Conservation (phyloP, 2,113 vertebrate species). For the Alces alces region DNA sequence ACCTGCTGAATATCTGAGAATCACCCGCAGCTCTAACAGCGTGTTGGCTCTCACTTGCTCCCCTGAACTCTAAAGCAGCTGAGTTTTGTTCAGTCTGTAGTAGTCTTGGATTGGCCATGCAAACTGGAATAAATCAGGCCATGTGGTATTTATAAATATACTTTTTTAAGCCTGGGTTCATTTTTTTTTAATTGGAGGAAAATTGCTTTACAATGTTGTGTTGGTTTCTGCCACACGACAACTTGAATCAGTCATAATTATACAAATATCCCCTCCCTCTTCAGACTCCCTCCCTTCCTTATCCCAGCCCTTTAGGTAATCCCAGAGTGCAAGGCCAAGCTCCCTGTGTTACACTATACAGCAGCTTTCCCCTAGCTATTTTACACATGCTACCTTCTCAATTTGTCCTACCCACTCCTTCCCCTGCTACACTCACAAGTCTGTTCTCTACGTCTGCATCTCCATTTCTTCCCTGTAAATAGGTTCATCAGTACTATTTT, state of each 20-base stretch:
- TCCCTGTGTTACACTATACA: background rate
- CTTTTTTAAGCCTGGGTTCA: background rate
- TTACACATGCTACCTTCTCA: background rate
- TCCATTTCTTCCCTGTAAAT: background rate
- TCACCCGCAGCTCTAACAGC: background rate
- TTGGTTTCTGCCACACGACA: background rate
- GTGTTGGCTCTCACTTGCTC: background rate
- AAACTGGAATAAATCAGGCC: background rate
- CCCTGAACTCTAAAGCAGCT: background rate
- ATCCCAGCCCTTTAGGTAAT: background rate
- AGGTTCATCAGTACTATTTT: background rate
- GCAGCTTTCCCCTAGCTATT: background rate
- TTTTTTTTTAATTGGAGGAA: background rate
- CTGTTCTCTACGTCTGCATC: background rate
- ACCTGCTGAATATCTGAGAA: conserved; percentile 44
- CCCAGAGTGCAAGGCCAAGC: background rate
- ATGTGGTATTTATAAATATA: background rate
- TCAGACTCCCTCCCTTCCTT: background rate
- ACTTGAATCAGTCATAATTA: background rate
- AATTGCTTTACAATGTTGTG: background rate
- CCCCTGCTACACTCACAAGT: background rate
- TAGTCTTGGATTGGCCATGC: background rate
- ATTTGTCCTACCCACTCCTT: background rate
- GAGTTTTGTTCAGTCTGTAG: background rate
- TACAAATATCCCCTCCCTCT: background rate